Base-by-base conservation (phyloP, 2,888 invertebrate species). In the Agonopterix alstromeriana region DNA sequence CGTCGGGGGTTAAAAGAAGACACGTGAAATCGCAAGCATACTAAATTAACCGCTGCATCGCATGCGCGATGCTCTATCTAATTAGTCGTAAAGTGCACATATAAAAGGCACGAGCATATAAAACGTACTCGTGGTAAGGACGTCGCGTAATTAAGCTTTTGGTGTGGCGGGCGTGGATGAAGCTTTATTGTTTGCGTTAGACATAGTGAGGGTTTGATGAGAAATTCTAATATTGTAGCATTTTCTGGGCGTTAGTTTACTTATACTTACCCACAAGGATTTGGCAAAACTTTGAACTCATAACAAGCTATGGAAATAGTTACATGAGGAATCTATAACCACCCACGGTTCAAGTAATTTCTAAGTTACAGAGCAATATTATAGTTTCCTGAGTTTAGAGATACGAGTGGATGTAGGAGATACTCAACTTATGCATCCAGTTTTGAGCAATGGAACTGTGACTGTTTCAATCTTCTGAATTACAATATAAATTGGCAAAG, bases 401-500 rank as follows among this genome's bases (percentile, higher is more conserved):
- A 11, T 42, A 42, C 8, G 12, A 10, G 8, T n/a, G 2, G 42
- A 11, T 42, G 14, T 42, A 10, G 11, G 27, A 27, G 27, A 7
- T 27, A 7, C 7, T 27, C 4, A 10, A 11, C 11, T 11, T 11
- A 38, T 9, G 38, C 38, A 38, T 11, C 5, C 10, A 42, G 12
- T 11, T 42, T 8, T 8, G 42, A 10, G 10, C 11, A 42, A 27
- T 27, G 27, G 27, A 27, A 27, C 27, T 27, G 36, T n/a, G 17
- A n/a, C 45, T 42, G 41, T 45, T 48, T 35, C 36, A 45, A 36
- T 41, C 36, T 45, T 10, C 27, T 3, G 48, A 36, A 38, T 44
- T 35, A 40, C 35, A 48, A 44, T 48, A 44, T 48, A 44, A 40
- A 48, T 44, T 48, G 48, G 35, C 36, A 48, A 48, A 48, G 48